Percentiles rank a stretch among this genome's conserved stretches.
These are phyloP conservation scores for Nannoperca australis DNA, from an alignment of 2,797 vertebrate species.

Conservation along the genomic window DNA sequence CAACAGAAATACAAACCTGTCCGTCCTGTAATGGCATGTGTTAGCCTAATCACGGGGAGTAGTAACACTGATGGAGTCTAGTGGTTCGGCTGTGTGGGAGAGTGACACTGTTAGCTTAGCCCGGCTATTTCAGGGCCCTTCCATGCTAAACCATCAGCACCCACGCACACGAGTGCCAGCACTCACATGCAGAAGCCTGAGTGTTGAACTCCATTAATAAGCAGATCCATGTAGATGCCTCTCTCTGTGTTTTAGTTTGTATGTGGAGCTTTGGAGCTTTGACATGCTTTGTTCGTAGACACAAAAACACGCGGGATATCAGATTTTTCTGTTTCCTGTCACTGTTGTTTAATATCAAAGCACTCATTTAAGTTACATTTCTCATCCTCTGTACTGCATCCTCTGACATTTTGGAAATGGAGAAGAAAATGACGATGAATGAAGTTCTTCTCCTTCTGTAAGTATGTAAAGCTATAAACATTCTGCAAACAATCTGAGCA, in stretches of 20 bases:
- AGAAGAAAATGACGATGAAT: slow-evolving; percentile 1
- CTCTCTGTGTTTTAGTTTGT: neutral
- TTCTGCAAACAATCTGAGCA: slow-evolving; percentile 33
- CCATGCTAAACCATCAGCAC: slow-evolving; percentile 45
- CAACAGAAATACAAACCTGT: slow-evolving; percentile 19
- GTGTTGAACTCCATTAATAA: slow-evolving; percentile 54
- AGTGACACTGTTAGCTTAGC: slow-evolving; percentile 60
- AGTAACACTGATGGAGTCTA: slow-evolving; percentile 53
- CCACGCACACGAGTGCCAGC: slow-evolving; percentile 41
- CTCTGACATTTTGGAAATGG: neutral
- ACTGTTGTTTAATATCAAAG: slow-evolving; percentile 7
- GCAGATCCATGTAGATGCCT: slow-evolving; percentile 14
- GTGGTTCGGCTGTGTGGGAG: slow-evolving; percentile 59
- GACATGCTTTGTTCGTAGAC: neutral
- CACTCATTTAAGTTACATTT: neutral
- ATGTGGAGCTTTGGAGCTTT: neutral
- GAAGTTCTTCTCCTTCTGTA: neutral
- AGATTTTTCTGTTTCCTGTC: neutral
- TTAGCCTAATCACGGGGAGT: slow-evolving; percentile 41
- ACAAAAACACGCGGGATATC: neutral
- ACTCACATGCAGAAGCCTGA: slow-evolving; percentile 25
- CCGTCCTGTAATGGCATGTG: slow-evolving; percentile 30
- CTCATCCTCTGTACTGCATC: neutral
- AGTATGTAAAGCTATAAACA: slow-evolving; percentile 18
- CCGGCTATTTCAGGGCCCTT: slow-evolving; percentile 61